Evolutionary conservation across 64 coral and sea anemone genomes (phyloP).

Genomic region (Montipora capricornis): DNA sequence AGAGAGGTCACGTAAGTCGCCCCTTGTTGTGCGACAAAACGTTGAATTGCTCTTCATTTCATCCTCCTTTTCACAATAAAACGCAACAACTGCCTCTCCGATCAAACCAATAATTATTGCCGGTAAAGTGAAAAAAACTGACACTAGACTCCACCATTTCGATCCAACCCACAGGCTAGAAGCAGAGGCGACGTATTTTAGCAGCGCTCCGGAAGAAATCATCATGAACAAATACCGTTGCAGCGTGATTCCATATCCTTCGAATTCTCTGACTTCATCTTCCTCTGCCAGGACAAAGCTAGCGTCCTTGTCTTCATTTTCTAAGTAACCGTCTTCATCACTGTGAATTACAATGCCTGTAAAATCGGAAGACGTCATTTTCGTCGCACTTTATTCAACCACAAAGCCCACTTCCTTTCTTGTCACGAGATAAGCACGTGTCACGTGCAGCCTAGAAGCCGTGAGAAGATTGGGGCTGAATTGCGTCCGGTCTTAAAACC

Average conservation of each 20-base stretch:
- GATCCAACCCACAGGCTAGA: not conserved
- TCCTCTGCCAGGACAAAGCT: not conserved
- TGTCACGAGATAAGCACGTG: no score
- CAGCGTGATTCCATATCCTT: not conserved
- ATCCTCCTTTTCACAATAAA: not conserved
- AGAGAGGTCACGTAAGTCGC: not conserved
- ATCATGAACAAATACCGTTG: not conserved
- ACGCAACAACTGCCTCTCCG: slow-evolving; percentile 13
- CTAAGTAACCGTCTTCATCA: not conserved
- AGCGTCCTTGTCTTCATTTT: not conserved
- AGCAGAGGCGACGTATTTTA: not conserved
- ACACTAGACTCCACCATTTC: not conserved
- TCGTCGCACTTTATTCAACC: no score
- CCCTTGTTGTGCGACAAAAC: slow-evolving; percentile 33
- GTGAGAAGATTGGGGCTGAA: no score
- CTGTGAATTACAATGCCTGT: not conserved
- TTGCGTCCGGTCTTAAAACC: no score
- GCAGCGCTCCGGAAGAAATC: not conserved
- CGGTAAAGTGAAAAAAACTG: not conserved
- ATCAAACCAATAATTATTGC: not conserved
- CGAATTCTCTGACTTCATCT: not conserved
- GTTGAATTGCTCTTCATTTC: not conserved
- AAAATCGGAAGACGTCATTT: not conserved
- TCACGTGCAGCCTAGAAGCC: no score
- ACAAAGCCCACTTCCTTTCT: no score